Conservation (phyloP, 2,797 vertebrate genomes). For the Choloepus didactylus region DNA sequence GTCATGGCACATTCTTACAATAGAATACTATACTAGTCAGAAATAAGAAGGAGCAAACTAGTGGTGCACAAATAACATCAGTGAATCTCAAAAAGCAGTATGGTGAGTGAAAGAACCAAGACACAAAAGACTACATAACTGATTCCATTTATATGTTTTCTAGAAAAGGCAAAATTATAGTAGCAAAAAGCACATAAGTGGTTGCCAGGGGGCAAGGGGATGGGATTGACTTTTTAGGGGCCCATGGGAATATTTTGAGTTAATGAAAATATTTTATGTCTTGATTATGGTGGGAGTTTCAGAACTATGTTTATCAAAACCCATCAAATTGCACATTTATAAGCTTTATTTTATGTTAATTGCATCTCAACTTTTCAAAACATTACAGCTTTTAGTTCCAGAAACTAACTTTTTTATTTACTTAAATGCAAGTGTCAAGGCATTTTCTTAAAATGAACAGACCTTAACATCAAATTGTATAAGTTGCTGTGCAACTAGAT, state of each 20-base stretch:
- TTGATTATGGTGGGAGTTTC: background rate
- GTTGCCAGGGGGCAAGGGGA: background rate
- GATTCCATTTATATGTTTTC: background rate
- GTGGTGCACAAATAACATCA: background rate
- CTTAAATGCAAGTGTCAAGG: background rate
- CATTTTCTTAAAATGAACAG: background rate
- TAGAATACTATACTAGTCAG: background rate
- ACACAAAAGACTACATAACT: background rate
- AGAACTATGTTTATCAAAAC: background rate
- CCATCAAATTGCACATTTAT: background rate
- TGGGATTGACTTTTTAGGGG: background rate
- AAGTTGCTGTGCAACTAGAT: background rate
- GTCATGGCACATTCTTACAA: background rate
- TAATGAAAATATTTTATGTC: background rate
- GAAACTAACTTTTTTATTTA: conserved; percentile 16
- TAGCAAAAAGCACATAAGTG: background rate
- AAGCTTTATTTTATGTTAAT: background rate
- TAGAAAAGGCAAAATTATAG: background rate
- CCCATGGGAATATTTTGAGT: background rate
- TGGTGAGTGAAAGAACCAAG: background rate
- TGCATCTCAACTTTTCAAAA: background rate
- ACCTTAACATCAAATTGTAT: background rate
- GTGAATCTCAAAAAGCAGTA: background rate
- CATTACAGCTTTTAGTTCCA: conserved; percentile 31
- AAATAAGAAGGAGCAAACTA: background rate